Evolutionary conservation across 64 coral and sea anemone genomes (phyloP), one percentile per base, ranked within the genome.

Genomic region (Acropora yongei): DNA sequence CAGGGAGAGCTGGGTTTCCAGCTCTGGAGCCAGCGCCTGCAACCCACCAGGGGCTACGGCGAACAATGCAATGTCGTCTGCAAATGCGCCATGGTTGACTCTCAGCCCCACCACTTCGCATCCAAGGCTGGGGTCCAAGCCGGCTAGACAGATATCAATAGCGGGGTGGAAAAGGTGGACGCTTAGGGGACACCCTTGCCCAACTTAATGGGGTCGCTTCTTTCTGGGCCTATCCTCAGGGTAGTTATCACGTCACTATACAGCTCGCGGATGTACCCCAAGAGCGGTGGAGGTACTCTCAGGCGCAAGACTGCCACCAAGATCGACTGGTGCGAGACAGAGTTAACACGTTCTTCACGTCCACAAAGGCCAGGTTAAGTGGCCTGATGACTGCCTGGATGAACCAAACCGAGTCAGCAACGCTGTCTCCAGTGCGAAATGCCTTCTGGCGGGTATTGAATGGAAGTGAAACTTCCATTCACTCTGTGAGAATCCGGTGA

Each of bases 1-100:
- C 30, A 30, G 30, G 30, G 30, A 30, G 30, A 30, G 30, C 30
- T 87, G 57, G 79, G 1, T 20, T 55, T 20, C 63, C 78, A n/a
- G 12, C 87, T 60, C 8, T 10, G 2, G 7, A 78, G 44, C 53
- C 8, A 0, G 17, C 57, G 41, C 20, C 41, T 77, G 76, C 7
- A 63, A 42, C 1, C 87, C 87, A 14, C n/a, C 46, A 3, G 46
- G 49, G 0, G 74, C 41, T 16, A 8, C 3, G 2, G 87, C 55
- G n/a, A 89, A 41, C 1, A 89, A 43, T 7, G 13, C 87, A 7
- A 89, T 65, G 40, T 89, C 49, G 57, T 89, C 87, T 20, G 87
- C 75, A 42, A 58, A 89, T 13, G 87, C 75, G 2, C 8, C 8
- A 17, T 6, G 0, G 40, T 78, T 78, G 14, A 89, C 46, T 47